phyloP scores from a whole-genome alignment of 2,888 invertebrate species.

The Chaitophorus viminalis region DNA sequence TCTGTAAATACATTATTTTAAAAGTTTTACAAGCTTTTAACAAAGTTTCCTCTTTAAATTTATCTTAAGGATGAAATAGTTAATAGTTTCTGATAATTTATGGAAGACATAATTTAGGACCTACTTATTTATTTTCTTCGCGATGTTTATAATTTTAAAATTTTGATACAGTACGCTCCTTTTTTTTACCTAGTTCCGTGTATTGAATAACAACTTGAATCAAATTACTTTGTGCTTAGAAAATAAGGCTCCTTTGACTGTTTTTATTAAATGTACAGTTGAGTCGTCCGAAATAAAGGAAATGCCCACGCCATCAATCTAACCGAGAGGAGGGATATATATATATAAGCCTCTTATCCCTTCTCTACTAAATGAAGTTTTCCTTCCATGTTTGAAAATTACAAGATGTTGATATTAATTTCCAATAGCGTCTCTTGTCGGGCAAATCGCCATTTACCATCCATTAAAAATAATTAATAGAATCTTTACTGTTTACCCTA shows the following conservation, averaged over 20 bases:
- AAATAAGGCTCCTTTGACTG: background rate
- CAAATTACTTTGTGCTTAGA: background rate
- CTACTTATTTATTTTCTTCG: background rate
- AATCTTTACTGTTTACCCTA: background rate
- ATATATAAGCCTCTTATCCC: background rate
- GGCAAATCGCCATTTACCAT: background rate
- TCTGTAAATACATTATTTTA: background rate
- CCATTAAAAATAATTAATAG: slow-evolving; percentile 17
- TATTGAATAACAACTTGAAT: background rate
- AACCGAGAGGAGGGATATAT: background rate
- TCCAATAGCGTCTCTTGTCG: background rate
- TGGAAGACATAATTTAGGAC: no score
- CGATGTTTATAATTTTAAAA: background rate
- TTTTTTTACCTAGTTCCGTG: background rate
- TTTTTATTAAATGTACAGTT: background rate
- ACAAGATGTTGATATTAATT: background rate
- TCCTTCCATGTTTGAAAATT: background rate
- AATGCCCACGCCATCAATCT: background rate
- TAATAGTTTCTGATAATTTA: background rate
- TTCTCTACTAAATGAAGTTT: background rate
- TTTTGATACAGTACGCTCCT: background rate
- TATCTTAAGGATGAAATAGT: background rate
- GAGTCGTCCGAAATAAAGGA: background rate
- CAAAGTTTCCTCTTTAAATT: background rate
- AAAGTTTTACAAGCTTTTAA: background rate